Evolutionary conservation across 2,113 vertebrate species (phyloP).

Genomic region (Gambusia holbrooki): DNA sequence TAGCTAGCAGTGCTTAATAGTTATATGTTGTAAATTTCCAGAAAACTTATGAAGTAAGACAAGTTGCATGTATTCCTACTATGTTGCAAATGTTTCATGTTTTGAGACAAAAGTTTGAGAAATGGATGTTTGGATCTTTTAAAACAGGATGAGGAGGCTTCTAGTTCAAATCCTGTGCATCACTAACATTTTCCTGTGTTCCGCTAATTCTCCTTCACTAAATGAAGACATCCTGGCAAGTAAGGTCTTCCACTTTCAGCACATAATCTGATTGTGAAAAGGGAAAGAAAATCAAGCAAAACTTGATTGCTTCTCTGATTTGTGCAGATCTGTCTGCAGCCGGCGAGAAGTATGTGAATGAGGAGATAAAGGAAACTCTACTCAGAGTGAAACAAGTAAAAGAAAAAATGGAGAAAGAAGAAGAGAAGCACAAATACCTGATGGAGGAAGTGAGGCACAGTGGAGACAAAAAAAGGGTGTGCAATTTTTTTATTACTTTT

Average conservation of each 20-base stretch:
- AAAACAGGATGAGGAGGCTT: constrained; percentile 75
- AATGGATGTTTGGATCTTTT: constrained; percentile 5
- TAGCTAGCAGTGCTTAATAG: background rate
- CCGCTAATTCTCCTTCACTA: constrained; percentile 63
- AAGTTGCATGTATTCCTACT: background rate
- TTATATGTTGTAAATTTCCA: background rate
- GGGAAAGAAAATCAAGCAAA: background rate
- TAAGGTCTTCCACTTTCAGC: constrained; percentile 40
- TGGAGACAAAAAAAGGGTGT: constrained; percentile 84
- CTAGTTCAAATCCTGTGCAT: constrained; percentile 67
- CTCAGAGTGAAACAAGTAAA: constrained; percentile 86
- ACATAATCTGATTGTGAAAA: background rate
- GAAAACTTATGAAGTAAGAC: background rate
- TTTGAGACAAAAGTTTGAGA: background rate
- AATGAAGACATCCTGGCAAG: constrained; percentile 73
- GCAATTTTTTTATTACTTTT: too few species aligned
- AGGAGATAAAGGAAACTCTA: constrained; percentile 84
- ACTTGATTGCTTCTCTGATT: background rate
- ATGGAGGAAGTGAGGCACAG: constrained; percentile 86
- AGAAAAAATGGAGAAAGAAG: constrained; percentile 83
- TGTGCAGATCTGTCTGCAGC: constrained; percentile 79
- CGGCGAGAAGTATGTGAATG: constrained; percentile 76
- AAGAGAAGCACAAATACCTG: constrained; percentile 81
- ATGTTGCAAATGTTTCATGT: background rate
- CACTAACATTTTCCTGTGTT: constrained; percentile 61